phyloP scores from a whole-genome alignment of 2,888 invertebrate genomes.

The Chloroclysta siterata region DNA sequence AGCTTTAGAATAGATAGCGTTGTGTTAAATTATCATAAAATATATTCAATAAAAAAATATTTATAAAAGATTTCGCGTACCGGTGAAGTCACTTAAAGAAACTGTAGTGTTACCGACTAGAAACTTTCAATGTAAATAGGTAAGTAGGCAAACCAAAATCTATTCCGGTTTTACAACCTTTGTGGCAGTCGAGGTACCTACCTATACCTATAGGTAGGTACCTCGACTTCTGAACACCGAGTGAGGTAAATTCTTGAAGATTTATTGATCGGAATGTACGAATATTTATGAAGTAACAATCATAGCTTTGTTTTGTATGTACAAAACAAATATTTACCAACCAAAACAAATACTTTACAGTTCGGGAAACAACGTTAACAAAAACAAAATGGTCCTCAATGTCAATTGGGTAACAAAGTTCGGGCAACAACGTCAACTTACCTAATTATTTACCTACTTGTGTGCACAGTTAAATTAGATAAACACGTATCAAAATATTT shows the following conservation, averaged over 20 bases:
- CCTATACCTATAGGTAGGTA: background rate
- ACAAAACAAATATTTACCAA: constrained; percentile 3
- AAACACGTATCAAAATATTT: no score
- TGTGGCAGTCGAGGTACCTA: constrained; percentile 3
- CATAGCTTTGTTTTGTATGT: constrained; percentile 14
- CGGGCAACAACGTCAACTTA: no score
- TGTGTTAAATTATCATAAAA: no score
- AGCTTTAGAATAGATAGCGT: no score
- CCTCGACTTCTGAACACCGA: constrained; percentile 8
- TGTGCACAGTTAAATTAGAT: no score
- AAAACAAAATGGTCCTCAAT: no score
- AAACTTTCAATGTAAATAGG: constrained; percentile 25
- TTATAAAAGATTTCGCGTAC: no score
- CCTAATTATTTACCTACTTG: no score
- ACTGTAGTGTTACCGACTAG: constrained; percentile 1
- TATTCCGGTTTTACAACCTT: constrained; percentile 28
- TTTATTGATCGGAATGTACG: constrained; percentile 12
- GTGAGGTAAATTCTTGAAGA: constrained; percentile 10
- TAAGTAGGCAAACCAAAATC: constrained; percentile 25
- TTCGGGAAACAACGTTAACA: no score
- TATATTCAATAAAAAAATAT: no score
- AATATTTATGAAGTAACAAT: constrained; percentile 10
- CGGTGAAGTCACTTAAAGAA: background rate
- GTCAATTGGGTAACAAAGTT: no score
- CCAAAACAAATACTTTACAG: no score